A percentile compares a stretch with the other conserved stretches of the same genome.
Evolutionary conservation across 2,797 vertebrate genomes (phyloP).

Genomic region (Sternarchorhynchus goeldii): DNA sequence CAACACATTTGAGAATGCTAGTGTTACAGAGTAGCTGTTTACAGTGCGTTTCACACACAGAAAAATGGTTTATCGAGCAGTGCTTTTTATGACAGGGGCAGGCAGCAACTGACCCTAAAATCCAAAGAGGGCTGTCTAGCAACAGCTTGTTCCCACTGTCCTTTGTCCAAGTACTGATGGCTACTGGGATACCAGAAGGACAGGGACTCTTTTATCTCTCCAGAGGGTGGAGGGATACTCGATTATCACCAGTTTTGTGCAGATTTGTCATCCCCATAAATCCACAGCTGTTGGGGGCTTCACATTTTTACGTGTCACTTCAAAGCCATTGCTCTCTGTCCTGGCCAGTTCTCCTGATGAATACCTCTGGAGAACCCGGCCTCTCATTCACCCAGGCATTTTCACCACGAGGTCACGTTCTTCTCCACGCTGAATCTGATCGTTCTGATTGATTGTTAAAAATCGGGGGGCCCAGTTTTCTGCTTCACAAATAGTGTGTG

Average conservation of each 20-base stretch:
- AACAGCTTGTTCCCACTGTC: constrained; percentile 58
- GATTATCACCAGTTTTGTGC: constrained; percentile 78
- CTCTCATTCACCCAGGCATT: neutral
- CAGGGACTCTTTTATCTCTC: constrained; percentile 68
- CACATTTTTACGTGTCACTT: constrained; percentile 79
- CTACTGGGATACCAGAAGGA: constrained; percentile 57
- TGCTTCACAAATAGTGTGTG: neutral
- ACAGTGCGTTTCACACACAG: neutral
- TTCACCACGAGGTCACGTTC: constrained; percentile 33
- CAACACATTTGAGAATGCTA: neutral
- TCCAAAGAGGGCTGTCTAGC: constrained; percentile 26
- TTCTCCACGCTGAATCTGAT: constrained; percentile 23
- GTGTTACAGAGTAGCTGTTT: neutral
- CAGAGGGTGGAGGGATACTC: constrained; percentile 63
- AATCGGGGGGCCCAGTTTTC: constrained; percentile 76
- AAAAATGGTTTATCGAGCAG: too few relatives aligned
- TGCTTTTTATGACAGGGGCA: neutral
- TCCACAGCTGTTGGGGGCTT: constrained; percentile 77
- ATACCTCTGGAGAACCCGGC: constrained; percentile 50
- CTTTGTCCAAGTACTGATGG: constrained; percentile 54
- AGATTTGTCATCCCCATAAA: constrained; percentile 82
- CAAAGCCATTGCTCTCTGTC: constrained; percentile 76
- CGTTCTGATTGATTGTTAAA: neutral
- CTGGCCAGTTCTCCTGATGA: constrained; percentile 63
- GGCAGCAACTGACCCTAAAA: constrained; percentile 45